Conservation (phyloP, 2,797 vertebrate species). For the Microctenopoma steveboyesi region DNA sequence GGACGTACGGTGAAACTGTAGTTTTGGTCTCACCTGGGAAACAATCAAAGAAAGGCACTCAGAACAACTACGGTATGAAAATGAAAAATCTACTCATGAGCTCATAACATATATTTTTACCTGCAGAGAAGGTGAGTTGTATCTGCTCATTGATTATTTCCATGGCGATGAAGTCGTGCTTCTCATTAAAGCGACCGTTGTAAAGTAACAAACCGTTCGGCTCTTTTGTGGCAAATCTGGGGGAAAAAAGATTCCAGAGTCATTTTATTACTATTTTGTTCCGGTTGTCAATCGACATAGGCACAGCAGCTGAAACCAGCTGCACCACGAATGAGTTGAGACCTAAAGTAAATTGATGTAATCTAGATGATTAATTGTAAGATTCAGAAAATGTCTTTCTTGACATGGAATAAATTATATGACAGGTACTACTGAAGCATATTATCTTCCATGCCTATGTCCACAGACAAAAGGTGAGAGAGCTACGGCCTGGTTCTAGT, state of each 20-base stretch:
- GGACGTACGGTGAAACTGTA: conserved; percentile 87
- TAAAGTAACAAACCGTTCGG: conserved; percentile 90
- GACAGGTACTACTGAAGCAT: not conserved
- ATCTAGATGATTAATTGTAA: no score
- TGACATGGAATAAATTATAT: not conserved
- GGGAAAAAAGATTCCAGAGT: not conserved
- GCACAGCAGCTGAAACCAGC: no score
- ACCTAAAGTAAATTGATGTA: no score
- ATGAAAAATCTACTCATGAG: not conserved
- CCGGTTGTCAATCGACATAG: no score
- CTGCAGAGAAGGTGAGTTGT: conserved; percentile 93
- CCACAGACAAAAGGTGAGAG: conserved; percentile 31
- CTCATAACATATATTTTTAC: conserved; percentile 59
- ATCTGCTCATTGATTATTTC: conserved; percentile 93
- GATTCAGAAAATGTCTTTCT: no score
- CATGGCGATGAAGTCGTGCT: conserved; percentile 94
- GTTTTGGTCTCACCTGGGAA: conserved; percentile 91
- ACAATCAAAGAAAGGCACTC: not conserved
- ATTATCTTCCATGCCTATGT: conserved; percentile 6
- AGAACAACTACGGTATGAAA: not conserved
- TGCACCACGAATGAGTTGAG: no score
- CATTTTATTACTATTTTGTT: not conserved
- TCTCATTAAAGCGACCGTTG: conserved; percentile 96
- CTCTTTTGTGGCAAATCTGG: conserved; percentile 93
- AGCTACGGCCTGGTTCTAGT: conserved; percentile 48